Evolutionary conservation across 2,888 invertebrate species (phyloP).

Genomic region (Lamellibrachia satsuma): DNA sequence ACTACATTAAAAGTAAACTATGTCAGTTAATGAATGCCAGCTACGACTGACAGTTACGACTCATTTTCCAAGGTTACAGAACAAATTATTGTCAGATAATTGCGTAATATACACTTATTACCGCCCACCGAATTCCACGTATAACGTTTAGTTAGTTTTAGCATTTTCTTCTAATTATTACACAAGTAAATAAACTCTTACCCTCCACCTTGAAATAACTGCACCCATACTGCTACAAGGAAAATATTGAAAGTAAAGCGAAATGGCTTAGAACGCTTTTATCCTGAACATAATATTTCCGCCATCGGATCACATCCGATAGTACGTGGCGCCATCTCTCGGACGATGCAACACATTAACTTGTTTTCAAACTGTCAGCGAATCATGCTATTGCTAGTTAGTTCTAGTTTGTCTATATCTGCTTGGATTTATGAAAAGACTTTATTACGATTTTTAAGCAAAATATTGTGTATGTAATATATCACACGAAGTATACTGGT

Average conservation of each 20-base stretch:
- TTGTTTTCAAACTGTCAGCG: background rate
- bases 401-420: background rate
- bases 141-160: background rate
- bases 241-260: background rate
- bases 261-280: background rate
- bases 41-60: no score
- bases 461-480: background rate
- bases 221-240: constrained; percentile 27
- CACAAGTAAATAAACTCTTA: constrained; percentile 1
- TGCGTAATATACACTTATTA: background rate
- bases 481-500: background rate
- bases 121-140: background rate
- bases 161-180: background rate
- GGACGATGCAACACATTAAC: background rate
- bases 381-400: background rate
- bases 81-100: background rate
- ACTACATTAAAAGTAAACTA: no score
- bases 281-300: background rate
- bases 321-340: background rate
- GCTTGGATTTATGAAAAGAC: background rate
- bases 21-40: no score
- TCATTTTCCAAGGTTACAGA: background rate
- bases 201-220: constrained; percentile 30
- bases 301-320: background rate
- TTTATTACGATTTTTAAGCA: background rate